Evolutionary conservation across 2,797 vertebrate species (phyloP), one percentile per base, ranked within the genome.

Genomic region (Gallirallus australis): DNA sequence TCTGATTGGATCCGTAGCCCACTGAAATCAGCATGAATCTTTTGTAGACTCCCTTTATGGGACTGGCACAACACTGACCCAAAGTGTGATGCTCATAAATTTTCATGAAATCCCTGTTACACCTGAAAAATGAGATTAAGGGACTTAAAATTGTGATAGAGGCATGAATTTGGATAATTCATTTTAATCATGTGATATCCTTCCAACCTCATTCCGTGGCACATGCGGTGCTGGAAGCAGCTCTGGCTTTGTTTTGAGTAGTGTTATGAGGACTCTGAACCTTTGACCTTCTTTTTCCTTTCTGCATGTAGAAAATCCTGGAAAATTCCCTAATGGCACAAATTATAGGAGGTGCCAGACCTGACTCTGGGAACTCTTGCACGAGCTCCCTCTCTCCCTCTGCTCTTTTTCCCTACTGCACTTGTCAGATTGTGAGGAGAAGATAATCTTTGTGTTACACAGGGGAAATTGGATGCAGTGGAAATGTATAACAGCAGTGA

Each of bases 361-460:
- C 82, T 30, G 57, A 68, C 71, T 95, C 77, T 66, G n/a, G 48
- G 84, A 86, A 66, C 54, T 66, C 77, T 57, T 35, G 37, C n/a
- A 66, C 0, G 0, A 0, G 0, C 6, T 72, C 33, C 7, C 5
- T 73, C 64, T 86, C 42, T 73, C 56, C 39, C 42, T 76, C 42
- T 86, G 56, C 31, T 52, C 76, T 84, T 79, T 90, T 87, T 28
- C 61, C 68, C 20, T 69, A 27, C 37, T 89, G 54, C 28, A 64
- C 71, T 91, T 97, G 95, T 96, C 94, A 95, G 86, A 66, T n/a
- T 95, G 82, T 77, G 80, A 93, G 82, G 66, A 95, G 75, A 94
- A 95, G 94, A 96, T 97, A 94, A 93, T 90, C 86, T 96, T 93
- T 54, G 1, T 95, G 95, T 95, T 95, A 90, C 87, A 79, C 72